Evolutionary conservation across 1,140 invertebrate genomes (phyloP).

Genomic region (Lepidurus arcticus): DNA sequence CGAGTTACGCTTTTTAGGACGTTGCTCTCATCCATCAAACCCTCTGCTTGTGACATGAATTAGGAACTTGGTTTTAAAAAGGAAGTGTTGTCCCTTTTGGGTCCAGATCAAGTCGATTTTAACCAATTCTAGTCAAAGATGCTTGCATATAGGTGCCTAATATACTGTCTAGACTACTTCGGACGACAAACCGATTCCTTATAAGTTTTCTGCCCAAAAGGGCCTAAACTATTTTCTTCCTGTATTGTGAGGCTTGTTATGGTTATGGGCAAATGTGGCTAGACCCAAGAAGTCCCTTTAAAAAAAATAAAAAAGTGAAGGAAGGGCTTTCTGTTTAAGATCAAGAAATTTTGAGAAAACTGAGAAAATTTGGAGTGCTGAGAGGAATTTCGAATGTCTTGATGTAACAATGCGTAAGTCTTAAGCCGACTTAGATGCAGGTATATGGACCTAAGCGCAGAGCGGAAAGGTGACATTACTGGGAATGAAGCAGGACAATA

Average conservation of each 20-base stretch:
- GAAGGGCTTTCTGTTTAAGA: no score
- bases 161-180: conserved; percentile 12
- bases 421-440: no score
- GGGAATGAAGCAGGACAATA: neutral
- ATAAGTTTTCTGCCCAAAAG: neutral
- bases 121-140: neutral
- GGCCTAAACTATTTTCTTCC: neutral
- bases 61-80: neutral
- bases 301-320: no score
- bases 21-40: conserved; percentile 3
- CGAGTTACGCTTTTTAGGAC: neutral
- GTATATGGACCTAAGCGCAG: no score
- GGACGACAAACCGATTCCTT: neutral
- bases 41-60: conserved; percentile 1
- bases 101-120: neutral
- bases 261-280: no score
- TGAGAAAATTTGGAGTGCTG: no score
- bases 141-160: neutral
- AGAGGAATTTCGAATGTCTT: no score
- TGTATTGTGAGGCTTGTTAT: neutral
- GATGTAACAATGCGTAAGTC: no score
- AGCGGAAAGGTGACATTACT: neutral
- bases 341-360: no score
- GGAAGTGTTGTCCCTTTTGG: neutral
- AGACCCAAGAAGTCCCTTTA: no score